Evolutionary conservation across 2,113 vertebrate genomes (phyloP).

Genomic region (Cepphus grylle): DNA sequence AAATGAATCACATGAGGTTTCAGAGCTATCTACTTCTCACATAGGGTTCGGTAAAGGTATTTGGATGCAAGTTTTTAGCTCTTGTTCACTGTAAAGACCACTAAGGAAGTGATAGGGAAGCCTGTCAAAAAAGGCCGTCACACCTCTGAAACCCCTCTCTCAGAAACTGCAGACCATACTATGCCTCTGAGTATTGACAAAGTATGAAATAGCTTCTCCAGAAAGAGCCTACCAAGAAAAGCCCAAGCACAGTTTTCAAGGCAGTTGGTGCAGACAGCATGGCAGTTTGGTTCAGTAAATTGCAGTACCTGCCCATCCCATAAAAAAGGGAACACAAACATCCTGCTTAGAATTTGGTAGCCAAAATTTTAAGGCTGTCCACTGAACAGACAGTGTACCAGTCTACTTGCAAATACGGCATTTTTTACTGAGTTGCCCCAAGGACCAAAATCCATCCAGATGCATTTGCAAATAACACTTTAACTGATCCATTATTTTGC

Average conservation of each 20-base stretch:
- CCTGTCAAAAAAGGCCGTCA: background rate
- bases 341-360: background rate
- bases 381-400: background rate
- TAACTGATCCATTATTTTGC: constrained; percentile 11
- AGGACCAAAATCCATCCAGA: background rate
- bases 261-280: accelerated
- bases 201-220: background rate
- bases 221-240: background rate
- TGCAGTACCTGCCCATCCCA: background rate
- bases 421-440: background rate
- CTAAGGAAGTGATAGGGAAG: background rate
- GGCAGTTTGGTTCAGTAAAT: background rate
- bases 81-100: background rate
- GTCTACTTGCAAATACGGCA: background rate
- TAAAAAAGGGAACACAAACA: background rate
- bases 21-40: background rate
- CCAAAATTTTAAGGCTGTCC: background rate
- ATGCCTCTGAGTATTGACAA: accelerated
- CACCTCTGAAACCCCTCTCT: background rate
- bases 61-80: background rate
- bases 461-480: constrained; percentile 35
- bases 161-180: background rate
- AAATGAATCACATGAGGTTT: background rate
- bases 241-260: background rate
- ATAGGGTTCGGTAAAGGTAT: background rate